Evolutionary conservation across 1,140 invertebrate species (phyloP), one percentile per base, ranked within the genome.

Genomic region (Lepidurus apus): DNA sequence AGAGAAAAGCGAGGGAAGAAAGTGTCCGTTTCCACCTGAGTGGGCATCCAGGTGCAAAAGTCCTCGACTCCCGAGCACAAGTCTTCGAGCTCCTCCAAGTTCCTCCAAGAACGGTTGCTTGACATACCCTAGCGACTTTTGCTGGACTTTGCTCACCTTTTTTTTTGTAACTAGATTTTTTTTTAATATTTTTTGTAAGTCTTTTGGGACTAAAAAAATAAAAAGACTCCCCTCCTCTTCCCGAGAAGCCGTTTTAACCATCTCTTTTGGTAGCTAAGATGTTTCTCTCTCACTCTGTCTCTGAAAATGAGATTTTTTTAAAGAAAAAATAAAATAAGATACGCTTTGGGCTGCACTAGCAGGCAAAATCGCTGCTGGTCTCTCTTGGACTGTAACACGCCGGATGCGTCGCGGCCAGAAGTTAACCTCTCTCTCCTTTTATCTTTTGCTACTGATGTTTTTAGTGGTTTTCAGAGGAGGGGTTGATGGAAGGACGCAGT

Each of bases 1-100:
- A 65, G 45, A 47, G 53, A 65, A 21, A 65, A 65, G 53, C 3
- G 34, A 34, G 53, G 53, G 53, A 65, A 65, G 53, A 65, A 65
- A 65, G n/a, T 65, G 17, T 65, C n/a, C 53, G 21, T 65, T 65
- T 65, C 53, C 53, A 65, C 53, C 53, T 65, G 53, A 65, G 53
- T 65, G 53, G 53, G 53, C 13, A 65, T 65, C 53, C 53, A 65
- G 53, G 53, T 65, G 53, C 53, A 65, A 65, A 17, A 34, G 34
- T 34, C 26, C n/a, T n/a, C n/a, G n/a, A n/a, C 26, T 1, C 26
- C 2, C 34, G 4, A 34, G 34, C 34, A 34, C 34, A 34, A 34
- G 34, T 4, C 34, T 34, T 34, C 34, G 34, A 34, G 34, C 3
- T 34, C 34, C 34, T 34, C 34, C 34, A 34, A 34, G 34, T 34